Base-by-base conservation (phyloP, 2,113 vertebrate species). In the Corydoras sp. region DNA sequence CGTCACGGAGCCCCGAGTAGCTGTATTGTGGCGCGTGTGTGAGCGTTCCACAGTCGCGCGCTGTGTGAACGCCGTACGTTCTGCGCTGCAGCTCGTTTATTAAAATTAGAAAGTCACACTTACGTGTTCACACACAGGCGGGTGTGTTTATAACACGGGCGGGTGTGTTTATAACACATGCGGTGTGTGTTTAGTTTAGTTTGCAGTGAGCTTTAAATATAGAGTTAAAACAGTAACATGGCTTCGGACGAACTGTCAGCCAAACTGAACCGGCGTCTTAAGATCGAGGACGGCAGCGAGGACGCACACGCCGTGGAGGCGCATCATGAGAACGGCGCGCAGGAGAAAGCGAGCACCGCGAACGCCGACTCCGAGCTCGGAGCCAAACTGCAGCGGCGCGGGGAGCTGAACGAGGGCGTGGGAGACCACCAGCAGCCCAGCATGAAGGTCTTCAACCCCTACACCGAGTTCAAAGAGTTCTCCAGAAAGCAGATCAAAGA, bases 391-490 rank as follows among this genome's bases (percentile, higher is more conserved):
- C 76, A 78, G 76, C 87, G 92, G 63, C 84, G 92, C 12, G 90
- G 88, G 4, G 90, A 91, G 81, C 83, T 92, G 81, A 93, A 91
- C 89, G 89, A 91, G 5, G 88, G 88, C 12, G 77, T 83, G 24
- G 90, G 85, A 0, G 86, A 86, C 68, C 90, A 78, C 35, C 71
- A 68, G 2, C 90, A 89, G 81, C 93, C 89, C 79, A 93, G 91
- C 81, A 89, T 88, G 83, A 91, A 90, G 73, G 88, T 95, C 71
- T 95, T 94, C 87, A 97, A 94, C 87, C 93, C 95, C 10, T 91
- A 91, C 83, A 91, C 92, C 68, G 95, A 97, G 90, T 97, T 97
- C 88, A 95, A 94, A 72, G 95, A 97, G 89, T 97, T 97, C 88
- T 95, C 92, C 84, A 86, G 94, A 70, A 87, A 90, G 63, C 94